These are phyloP conservation scores for Agrenia bidenticulata DNA, from an alignment of 2,888 invertebrate species.

Conservation along the genomic window DNA sequence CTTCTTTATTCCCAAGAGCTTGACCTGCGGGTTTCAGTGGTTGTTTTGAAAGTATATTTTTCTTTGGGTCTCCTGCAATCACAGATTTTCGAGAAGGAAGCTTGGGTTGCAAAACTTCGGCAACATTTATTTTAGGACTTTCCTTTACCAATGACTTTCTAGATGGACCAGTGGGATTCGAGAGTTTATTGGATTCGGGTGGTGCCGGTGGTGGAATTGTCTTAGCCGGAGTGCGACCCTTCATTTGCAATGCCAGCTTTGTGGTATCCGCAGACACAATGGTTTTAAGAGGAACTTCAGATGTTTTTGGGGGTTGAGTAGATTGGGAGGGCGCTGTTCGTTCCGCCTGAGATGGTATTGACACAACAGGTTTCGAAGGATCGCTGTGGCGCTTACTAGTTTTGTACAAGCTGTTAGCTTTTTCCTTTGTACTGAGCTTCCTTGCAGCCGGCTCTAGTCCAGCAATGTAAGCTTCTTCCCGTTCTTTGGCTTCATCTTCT, in stretches of 20 bases:
- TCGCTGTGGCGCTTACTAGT: constrained; percentile 7
- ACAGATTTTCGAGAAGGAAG: no score
- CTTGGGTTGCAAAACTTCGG: no score
- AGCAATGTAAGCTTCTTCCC: constrained; percentile 47
- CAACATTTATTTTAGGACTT: no score
- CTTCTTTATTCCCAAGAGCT: no score
- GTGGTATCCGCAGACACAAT: not conserved
- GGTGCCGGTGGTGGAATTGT: no score
- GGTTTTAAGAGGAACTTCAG: not conserved
- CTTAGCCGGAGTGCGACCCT: not conserved
- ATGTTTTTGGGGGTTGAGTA: not conserved
- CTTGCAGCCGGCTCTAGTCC: constrained; percentile 30
- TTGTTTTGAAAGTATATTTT: no score
- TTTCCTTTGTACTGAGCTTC: constrained; percentile 19
- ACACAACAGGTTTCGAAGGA: not conserved
- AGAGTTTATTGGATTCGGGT: no score
- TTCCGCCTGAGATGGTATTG: not conserved
- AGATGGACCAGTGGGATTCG: no score
- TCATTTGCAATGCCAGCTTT: constrained; percentile 3
- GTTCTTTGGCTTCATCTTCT: constrained; percentile 45
- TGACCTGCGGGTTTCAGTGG: no score
- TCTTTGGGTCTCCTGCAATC: no score
- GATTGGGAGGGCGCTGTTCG: not conserved
- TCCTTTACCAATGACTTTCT: no score
- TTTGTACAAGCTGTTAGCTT: constrained; percentile 20